Evolutionary conservation across 2,113 vertebrate species (phyloP).

Genomic region (Mystacornis crossleyi): DNA sequence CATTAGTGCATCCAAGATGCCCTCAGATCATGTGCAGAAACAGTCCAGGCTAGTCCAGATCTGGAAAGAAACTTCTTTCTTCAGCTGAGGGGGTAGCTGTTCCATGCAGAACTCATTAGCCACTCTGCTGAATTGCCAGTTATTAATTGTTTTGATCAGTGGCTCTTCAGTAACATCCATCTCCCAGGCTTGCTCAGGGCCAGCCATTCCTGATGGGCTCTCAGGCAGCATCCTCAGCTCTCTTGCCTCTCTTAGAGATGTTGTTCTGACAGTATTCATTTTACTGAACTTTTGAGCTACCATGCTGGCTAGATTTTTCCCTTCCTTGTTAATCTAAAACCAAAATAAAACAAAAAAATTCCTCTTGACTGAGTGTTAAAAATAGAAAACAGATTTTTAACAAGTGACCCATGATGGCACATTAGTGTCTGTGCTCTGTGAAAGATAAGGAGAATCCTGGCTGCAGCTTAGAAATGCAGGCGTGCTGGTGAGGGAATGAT

Average conservation of each 20-base stretch:
- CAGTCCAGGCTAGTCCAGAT: background rate
- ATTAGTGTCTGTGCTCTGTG: background rate
- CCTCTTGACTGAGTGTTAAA: background rate
- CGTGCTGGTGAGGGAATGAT: background rate
- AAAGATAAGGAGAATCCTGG: slow-evolving; percentile 54
- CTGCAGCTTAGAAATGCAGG: slow-evolving; percentile 12
- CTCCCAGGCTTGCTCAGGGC: background rate
- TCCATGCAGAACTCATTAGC: background rate
- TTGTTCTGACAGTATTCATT: background rate
- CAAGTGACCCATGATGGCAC: slow-evolving; percentile 12
- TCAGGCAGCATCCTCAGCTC: background rate
- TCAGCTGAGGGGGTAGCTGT: background rate
- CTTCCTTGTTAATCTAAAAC: background rate
- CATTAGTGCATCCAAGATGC: slow-evolving; percentile 35
- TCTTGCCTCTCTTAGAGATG: background rate
- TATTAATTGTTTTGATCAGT: background rate
- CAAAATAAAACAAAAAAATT: background rate
- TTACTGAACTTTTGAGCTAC: background rate
- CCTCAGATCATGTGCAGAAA: background rate
- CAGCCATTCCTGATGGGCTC: background rate
- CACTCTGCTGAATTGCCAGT: background rate
- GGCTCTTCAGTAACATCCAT: background rate
- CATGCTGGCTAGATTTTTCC: background rate
- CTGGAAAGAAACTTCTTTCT: slow-evolving; percentile 7
- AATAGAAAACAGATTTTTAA: slow-evolving; percentile 29